These are phyloP conservation scores for Telmatochromis sp. DNA, from an alignment of 2,113 vertebrate genomes.

Conservation along the genomic window DNA sequence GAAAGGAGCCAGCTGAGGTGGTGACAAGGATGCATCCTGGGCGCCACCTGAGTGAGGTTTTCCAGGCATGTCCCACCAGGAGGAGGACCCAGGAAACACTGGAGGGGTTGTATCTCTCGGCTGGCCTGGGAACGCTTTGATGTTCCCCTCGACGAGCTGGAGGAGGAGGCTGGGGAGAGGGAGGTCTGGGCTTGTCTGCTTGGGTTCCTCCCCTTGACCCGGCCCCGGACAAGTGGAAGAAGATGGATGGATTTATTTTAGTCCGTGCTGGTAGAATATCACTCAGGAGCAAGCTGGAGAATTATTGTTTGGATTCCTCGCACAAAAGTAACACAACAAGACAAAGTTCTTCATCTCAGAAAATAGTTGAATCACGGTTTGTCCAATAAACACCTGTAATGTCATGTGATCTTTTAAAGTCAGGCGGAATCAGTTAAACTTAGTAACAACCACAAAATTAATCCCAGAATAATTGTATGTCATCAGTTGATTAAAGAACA, in stretches of 20 bases:
- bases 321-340: not conserved
- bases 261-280: not conserved
- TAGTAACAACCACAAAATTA: not conserved
- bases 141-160: not conserved
- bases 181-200: not conserved
- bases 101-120: not conserved
- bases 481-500: fast-evolving
- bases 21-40: not conserved
- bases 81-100: not conserved
- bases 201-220: not conserved
- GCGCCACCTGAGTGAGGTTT: not conserved
- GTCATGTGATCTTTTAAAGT: not conserved
- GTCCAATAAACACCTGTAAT: not conserved
- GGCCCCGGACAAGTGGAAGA: not conserved
- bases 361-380: not conserved
- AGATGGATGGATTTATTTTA: not conserved
- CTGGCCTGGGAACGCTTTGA: not conserved
- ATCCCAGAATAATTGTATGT: not conserved
- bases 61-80: not conserved
- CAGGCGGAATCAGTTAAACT: not conserved
- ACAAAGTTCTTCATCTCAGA: not conserved
- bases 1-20: not conserved
- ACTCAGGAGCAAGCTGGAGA: not conserved
- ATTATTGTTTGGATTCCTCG: not conserved
- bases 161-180: not conserved